These are phyloP conservation scores for Tricholaema leucomelas DNA, from an alignment of 2,113 vertebrate genomes.

Conservation along the genomic window DNA sequence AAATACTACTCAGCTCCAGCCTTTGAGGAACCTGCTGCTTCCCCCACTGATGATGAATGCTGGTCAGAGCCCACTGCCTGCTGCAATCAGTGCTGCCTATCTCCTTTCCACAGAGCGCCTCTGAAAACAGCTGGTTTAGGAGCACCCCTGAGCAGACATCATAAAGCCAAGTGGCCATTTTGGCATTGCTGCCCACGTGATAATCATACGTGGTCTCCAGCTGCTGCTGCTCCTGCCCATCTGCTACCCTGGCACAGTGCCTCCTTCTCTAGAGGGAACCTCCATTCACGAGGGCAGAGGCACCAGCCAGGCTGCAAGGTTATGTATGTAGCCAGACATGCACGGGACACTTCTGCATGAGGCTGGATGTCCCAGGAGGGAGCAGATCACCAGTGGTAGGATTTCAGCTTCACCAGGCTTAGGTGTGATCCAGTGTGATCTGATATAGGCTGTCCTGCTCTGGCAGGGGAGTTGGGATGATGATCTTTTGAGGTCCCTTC, in stretches of 20 bases:
- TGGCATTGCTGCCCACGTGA: background rate
- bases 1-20: background rate
- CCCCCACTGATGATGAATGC: background rate
- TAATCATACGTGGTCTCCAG: slow-evolving; percentile 48
- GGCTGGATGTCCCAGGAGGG: background rate
- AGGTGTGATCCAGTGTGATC: too few species aligned
- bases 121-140: background rate
- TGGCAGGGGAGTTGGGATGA: too few species aligned
- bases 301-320: background rate
- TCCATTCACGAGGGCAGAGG: slow-evolving; percentile 12
- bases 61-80: background rate
- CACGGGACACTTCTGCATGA: background rate
- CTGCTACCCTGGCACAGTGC: slow-evolving; percentile 63
- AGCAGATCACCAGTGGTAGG: background rate
- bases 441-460: too few species aligned
- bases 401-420: background rate
- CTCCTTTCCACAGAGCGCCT: background rate
- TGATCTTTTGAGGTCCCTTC: too few species aligned
- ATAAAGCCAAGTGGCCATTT: background rate
- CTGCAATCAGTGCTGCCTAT: background rate
- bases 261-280: slow-evolving; percentile 16
- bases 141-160: background rate
- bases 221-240: slow-evolving; percentile 61
- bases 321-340: background rate
- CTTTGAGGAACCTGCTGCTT: background rate